phyloP scores from a whole-genome alignment of 1,140 invertebrate species.

The Caenorhabditis latens region DNA sequence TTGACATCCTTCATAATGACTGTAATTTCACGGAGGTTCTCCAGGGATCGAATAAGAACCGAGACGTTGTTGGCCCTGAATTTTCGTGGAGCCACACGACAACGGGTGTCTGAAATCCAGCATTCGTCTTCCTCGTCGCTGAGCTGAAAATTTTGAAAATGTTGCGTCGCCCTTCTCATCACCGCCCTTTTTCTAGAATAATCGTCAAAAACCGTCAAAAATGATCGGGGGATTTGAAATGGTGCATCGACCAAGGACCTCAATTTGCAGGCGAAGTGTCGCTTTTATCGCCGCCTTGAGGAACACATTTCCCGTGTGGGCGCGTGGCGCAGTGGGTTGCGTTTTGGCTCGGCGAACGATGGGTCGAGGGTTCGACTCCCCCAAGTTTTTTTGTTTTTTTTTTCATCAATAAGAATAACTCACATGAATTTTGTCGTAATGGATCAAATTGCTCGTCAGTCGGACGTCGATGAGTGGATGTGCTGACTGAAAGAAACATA shows the following conservation, averaged over 20 bases:
- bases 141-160: slow-evolving; percentile 40
- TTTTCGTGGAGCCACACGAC: slow-evolving; percentile 2
- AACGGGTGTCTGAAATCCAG: slow-evolving; percentile 27
- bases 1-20: slow-evolving; percentile 56
- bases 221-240: no score
- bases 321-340: no score
- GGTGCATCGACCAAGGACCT: no score
- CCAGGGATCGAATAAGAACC: neutral
- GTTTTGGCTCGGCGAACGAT: no score
- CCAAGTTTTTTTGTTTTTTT: neutral
- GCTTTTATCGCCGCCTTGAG: no score
- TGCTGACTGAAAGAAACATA: slow-evolving; percentile 34
- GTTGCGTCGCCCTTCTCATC: no score
- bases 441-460: slow-evolving; percentile 40
- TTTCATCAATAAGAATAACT: slow-evolving; percentile 34
- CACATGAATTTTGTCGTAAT: slow-evolving; percentile 41
- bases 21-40: slow-evolving; percentile 43
- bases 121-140: slow-evolving; percentile 59
- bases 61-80: slow-evolving; percentile 17
- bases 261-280: no score
- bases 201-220: no score
- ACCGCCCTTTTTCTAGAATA: no score
- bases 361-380: no score
- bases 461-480: slow-evolving; percentile 51
- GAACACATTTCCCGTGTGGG: no score